These are phyloP conservation scores for Oscheius onirici DNA, from an alignment of 2,888 invertebrate species.

Conservation along the genomic window DNA sequence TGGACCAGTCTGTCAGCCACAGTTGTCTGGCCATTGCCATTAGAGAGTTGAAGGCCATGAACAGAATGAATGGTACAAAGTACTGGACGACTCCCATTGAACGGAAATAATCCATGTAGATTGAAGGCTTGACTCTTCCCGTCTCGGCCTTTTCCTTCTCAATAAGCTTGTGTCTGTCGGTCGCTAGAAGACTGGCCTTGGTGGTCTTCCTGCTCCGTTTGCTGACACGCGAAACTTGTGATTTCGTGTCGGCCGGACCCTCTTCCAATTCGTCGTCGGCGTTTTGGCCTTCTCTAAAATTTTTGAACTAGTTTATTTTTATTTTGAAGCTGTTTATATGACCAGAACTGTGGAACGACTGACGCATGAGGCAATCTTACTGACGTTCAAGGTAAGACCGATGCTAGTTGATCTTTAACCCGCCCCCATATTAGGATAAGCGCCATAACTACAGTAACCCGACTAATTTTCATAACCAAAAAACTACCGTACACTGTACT, in stretches of 20 bases:
- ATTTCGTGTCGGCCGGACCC: not conserved
- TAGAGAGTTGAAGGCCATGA: slow-evolving; percentile 40
- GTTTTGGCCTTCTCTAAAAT: slow-evolving; percentile 11
- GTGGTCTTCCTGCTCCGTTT: not conserved
- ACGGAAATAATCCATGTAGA: slow-evolving; percentile 64
- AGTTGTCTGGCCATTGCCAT: slow-evolving; percentile 64
- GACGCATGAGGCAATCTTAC: no score
- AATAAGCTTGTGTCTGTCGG: slow-evolving; percentile 46
- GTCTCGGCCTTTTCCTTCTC: slow-evolving; percentile 65
- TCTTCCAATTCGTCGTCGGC: slow-evolving; percentile 32
- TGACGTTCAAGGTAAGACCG: no score
- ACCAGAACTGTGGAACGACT: no score
- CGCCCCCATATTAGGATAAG: no score
- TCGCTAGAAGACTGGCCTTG: slow-evolving; percentile 2
- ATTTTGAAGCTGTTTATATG: no score
- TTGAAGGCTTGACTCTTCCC: slow-evolving; percentile 63
- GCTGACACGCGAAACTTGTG: slow-evolving; percentile 12
- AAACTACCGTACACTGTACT: no score
- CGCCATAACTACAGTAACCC: no score
- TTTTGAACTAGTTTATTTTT: no score
- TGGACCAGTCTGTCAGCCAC: slow-evolving; percentile 70
- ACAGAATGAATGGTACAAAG: slow-evolving; percentile 48
- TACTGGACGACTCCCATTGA: slow-evolving; percentile 64
- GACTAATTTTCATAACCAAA: no score
- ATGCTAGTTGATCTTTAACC: no score